These are phyloP conservation scores for Phyllopteryx taeniolatus DNA, from an alignment of 2,113 vertebrate species.

Conservation along the genomic window DNA sequence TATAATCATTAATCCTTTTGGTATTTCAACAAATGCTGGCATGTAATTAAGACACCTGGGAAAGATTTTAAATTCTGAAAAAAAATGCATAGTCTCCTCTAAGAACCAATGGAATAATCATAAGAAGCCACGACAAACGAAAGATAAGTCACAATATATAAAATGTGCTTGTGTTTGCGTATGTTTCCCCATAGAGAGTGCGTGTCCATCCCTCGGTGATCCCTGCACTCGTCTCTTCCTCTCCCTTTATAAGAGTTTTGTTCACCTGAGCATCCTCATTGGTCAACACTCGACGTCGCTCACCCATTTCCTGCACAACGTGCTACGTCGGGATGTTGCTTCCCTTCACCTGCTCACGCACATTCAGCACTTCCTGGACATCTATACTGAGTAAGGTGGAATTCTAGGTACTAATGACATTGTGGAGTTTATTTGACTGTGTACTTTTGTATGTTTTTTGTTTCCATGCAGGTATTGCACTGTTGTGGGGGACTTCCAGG, in stretches of 20 bases:
- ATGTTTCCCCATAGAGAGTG: slow-evolving; percentile 73
- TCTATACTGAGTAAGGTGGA: slow-evolving; percentile 84
- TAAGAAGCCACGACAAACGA: not conserved
- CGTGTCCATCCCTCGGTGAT: slow-evolving; percentile 63
- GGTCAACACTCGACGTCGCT: slow-evolving; percentile 87
- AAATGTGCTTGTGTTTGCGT: not conserved
- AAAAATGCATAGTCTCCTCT: too few species aligned
- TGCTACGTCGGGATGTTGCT: slow-evolving; percentile 72
- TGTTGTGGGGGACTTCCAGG: slow-evolving; percentile 85
- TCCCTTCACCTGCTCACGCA: slow-evolving; percentile 84
- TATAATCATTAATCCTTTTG: not conserved
- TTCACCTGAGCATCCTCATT: slow-evolving; percentile 83
- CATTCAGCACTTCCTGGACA: slow-evolving; percentile 83
- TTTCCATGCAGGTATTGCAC: slow-evolving; percentile 78
- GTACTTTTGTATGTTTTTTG: not conserved
- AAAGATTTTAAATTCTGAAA: not conserved
- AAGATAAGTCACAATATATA: not conserved
- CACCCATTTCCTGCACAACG: slow-evolving; percentile 82
- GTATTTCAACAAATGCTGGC: too few species aligned
- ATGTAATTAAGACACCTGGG: not conserved
- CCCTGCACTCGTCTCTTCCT: slow-evolving; percentile 80
- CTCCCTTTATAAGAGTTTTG: slow-evolving; percentile 83
- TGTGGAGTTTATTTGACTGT: not conserved
- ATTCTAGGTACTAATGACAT: not conserved
- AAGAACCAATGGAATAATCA: not conserved